A percentile compares a stretch with the other conserved stretches of the same genome.
phyloP scores from a whole-genome alignment of 2,113 vertebrate genomes.

The Coturnix japonica region DNA sequence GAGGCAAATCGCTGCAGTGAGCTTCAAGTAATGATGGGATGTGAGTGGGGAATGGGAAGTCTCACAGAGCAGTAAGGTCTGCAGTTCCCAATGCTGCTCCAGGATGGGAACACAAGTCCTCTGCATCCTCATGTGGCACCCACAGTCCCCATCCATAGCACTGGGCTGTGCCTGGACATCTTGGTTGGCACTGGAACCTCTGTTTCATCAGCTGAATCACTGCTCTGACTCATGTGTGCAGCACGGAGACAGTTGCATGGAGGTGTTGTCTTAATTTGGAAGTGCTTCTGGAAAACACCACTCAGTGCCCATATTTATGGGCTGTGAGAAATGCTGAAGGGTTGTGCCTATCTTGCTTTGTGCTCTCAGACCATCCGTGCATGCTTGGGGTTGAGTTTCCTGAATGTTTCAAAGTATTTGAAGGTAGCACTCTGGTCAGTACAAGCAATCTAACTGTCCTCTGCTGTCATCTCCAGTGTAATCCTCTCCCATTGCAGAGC shows the following conservation, averaged over 20 bases:
- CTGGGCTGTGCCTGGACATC: neutral
- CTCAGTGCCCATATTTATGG: neutral
- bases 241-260: neutral
- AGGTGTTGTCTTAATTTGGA: neutral
- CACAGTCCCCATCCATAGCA: neutral
- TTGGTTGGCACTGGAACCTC: neutral
- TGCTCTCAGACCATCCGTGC: neutral
- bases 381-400: neutral
- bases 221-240: neutral
- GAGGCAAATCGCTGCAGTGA: neutral
- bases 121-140: neutral
- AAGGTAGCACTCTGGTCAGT: neutral
- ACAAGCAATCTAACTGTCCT: neutral
- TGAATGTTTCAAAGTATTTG: neutral
- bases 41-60: neutral
- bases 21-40: neutral
- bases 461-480: neutral
- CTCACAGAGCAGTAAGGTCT: neutral
- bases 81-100: neutral
- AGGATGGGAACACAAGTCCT: neutral
- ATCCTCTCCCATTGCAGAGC: neutral
- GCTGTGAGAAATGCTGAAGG: neutral
- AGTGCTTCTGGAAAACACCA: neutral
- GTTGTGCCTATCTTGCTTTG: neutral
- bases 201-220: neutral